Evolutionary conservation across 2,888 invertebrate genomes (phyloP).

Genomic region (Disparrhopalites patrizii): DNA sequence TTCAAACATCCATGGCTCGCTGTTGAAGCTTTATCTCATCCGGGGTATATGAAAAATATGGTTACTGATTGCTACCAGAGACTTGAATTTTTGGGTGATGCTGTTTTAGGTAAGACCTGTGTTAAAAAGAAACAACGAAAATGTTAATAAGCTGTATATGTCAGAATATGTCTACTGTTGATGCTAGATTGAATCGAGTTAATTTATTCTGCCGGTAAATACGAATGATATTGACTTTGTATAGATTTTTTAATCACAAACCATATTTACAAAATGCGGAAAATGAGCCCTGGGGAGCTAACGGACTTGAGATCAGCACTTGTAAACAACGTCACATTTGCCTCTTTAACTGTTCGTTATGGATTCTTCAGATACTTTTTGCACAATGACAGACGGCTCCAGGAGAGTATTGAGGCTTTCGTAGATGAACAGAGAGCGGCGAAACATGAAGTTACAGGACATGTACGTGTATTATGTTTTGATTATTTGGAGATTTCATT

Average conservation of each 20-base stretch:
- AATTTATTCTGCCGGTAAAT: too few species aligned
- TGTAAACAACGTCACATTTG: conserved; percentile 95
- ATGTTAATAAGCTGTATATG: too few species aligned
- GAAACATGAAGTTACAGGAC: conserved; percentile 62
- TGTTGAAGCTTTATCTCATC: conserved; percentile 79
- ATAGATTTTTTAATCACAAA: conserved; percentile 80
- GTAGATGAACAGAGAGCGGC: conserved; percentile 59
- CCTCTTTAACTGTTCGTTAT: conserved; percentile 78
- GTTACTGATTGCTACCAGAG: conserved; percentile 84
- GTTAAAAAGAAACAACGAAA: too few species aligned
- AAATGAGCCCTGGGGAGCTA: conserved; percentile 67
- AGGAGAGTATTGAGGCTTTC: conserved; percentile 46
- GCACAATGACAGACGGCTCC: conserved; percentile 56
- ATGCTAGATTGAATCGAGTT: too few species aligned
- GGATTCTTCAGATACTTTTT: conserved; percentile 73
- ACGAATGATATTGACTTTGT: conserved; percentile 21
- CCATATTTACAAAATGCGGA: conserved; percentile 69
- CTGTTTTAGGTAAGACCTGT: conserved; percentile 66
- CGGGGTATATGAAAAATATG: conserved; percentile 76
- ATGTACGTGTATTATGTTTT: conserved; percentile 53
- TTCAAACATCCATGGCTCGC: conserved; percentile 42
- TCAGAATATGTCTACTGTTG: too few species aligned
- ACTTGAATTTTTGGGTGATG: conserved; percentile 89
- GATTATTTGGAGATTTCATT: too few species aligned
- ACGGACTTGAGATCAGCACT: conserved; percentile 92